Conservation (phyloP, 2,797 vertebrate species). For the Cossypha polioptera region DNA sequence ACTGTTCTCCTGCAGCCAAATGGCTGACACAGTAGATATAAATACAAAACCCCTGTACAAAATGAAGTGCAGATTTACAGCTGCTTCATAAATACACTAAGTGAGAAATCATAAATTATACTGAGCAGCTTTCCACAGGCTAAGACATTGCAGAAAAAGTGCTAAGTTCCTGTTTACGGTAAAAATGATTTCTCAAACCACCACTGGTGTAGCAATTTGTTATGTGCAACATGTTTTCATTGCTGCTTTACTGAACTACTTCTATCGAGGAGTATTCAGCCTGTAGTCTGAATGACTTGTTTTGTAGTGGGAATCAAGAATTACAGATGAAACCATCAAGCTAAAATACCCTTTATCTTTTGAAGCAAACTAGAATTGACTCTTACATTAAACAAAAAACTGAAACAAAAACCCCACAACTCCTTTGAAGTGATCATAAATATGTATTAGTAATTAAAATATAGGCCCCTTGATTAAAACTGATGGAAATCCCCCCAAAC, state of each 20-base stretch:
- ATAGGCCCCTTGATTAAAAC: not conserved
- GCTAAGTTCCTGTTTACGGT: slow-evolving; percentile 4
- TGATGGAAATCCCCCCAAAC: slow-evolving; percentile 3
- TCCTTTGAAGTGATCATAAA: slow-evolving; percentile 24
- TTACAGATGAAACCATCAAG: not conserved
- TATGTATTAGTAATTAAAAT: not conserved
- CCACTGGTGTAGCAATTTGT: not conserved
- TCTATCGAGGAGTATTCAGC: not conserved
- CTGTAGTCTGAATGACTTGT: not conserved
- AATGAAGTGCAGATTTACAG: not conserved
- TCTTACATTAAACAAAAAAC: not conserved
- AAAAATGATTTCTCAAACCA: not conserved
- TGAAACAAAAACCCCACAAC: not conserved
- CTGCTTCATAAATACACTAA: not conserved
- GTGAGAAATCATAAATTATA: not conserved
- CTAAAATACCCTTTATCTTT: not conserved
- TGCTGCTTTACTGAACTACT: not conserved
- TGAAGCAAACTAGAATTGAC: not conserved
- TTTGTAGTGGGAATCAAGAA: not conserved
- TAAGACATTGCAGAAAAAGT: not conserved
- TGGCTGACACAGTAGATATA: not conserved
- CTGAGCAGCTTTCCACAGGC: not conserved
- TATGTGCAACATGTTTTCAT: not conserved
- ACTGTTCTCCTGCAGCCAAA: not conserved
- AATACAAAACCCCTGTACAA: not conserved